Base-by-base conservation (phyloP, 2,888 invertebrate genomes). In the Tupiocoris notatus region DNA sequence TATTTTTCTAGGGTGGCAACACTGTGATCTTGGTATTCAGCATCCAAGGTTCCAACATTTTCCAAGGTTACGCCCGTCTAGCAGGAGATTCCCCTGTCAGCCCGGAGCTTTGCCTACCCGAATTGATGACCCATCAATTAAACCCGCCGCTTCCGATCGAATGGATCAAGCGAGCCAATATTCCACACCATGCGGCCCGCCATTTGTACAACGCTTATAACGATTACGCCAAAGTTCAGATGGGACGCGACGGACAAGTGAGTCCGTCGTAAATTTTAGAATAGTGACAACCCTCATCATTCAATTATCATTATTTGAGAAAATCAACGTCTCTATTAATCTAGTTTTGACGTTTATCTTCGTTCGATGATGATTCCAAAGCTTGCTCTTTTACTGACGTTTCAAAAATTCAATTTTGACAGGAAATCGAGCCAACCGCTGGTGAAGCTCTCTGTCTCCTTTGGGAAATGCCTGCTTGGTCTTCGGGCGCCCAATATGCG, bases 201-300 rank as follows among this genome's bases (percentile, higher is more conserved):
- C 87, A 89, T 83, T 83, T 90, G 67, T 80, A 84, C 61, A 89
- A 89, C 83, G 84, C 87, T 0, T 85, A 88, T 81, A 86, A 87
- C 79, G 88, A 88, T 78, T 87, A 88, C 75, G 85, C 86, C 23
- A 86, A 87, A 24, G 87, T 88, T 71, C 86, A 85, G 73, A 85
- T 86, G 68, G 86, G 88, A 16, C 84, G 88, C 3, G 90, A 90
- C 85, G 89, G 89, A 76, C 86, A 87, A 81, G 89, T 86, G 81
- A 80, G 79, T 58, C 1, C 22, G 16, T 54, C 54, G 12, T 12
- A 12, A 54, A 54, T 54, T 54, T 12, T 7, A 12, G 12, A n/a
- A n/a, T n/a, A n/a, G n/a, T n/a, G n/a, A n/a, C n/a, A n/a, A n/a
- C n/a, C n/a, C n/a, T n/a, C n/a, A n/a, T n/a, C n/a, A n/a, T n/a